Percentiles rank a stretch among this genome's conserved stretches.
These are phyloP conservation scores for Loripinus fragilis DNA, from an alignment of 2,888 invertebrate genomes.

Conservation along the genomic window DNA sequence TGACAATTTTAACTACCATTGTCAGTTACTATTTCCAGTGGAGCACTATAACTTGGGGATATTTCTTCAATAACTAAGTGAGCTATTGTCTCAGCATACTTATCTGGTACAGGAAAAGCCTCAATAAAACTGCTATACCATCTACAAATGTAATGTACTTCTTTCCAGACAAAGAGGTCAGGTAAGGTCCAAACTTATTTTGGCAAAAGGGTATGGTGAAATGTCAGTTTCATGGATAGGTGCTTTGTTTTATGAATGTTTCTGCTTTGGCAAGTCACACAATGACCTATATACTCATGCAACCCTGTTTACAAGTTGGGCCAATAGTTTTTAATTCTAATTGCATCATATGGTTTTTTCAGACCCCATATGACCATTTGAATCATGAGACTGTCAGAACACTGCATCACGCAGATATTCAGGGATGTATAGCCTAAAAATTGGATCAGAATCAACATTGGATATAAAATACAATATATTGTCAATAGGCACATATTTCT, in stretches of 20 bases:
- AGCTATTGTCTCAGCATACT: conserved; percentile 1
- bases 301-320: conserved; percentile 4
- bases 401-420: background rate
- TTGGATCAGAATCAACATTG: conserved; percentile 22
- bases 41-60: conserved; percentile 11
- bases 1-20: conserved; percentile 35
- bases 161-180: conserved; percentile 27
- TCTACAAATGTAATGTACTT: conserved; percentile 25
- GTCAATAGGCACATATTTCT: background rate
- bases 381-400: conserved; percentile 9
- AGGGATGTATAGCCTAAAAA: conserved; percentile 15
- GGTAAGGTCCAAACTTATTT: conserved; percentile 38
- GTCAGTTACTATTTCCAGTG: conserved; percentile 35
- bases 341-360: conserved; percentile 8
- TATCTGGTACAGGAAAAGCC: conserved; percentile 30
- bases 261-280: conserved; percentile 8
- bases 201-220: conserved; percentile 46
- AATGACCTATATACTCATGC: conserved; percentile 14
- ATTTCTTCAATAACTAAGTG: conserved; percentile 17
- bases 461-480: conserved; percentile 34
- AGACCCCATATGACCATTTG: background rate
- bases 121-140: conserved; percentile 26
- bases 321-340: background rate
- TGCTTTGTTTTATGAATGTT: conserved; percentile 5
- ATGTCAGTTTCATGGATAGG: conserved; percentile 49